These are phyloP conservation scores for Leptinotarsa peninsularis DNA, from an alignment of 2,888 invertebrate genomes.

Conservation along the genomic window DNA sequence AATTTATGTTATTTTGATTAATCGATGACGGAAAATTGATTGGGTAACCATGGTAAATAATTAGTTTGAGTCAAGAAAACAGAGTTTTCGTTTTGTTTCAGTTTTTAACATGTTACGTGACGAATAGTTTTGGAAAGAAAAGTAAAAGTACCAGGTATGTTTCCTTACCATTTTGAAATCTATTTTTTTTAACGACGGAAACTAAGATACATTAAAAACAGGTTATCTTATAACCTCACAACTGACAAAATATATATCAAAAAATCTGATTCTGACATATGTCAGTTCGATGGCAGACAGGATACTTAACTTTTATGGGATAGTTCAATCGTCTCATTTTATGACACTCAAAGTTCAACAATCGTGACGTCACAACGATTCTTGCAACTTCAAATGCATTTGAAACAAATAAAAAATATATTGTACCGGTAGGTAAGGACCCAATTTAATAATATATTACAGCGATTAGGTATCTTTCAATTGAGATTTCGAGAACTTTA, in stretches of 20 bases:
- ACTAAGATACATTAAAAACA: not conserved
- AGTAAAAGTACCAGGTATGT: slow-evolving; percentile 32
- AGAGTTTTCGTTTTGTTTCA: not conserved
- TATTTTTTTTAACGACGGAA: not conserved
- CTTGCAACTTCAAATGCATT: no score
- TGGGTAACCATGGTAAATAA: slow-evolving; percentile 53
- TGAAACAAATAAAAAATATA: no score
- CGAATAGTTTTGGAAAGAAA: not conserved
- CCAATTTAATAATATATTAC: no score
- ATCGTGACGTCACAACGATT: no score
- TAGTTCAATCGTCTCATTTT: no score
- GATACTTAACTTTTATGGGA: not conserved
- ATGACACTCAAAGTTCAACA: no score
- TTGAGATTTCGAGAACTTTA: no score
- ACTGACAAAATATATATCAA: not conserved
- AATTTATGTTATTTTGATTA: slow-evolving; percentile 22
- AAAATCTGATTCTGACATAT: slow-evolving; percentile 6
- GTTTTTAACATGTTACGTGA: slow-evolving; percentile 9
- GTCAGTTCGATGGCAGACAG: not conserved
- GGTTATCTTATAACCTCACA: slow-evolving; percentile 1
- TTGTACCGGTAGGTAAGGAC: no score
- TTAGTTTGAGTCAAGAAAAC: slow-evolving; percentile 27
- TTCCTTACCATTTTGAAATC: slow-evolving; percentile 39
- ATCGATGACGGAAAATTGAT: not conserved
- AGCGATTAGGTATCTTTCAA: no score